phyloP scores from a whole-genome alignment of 2,113 vertebrate genomes.

The Rhinoptilus africanus region DNA sequence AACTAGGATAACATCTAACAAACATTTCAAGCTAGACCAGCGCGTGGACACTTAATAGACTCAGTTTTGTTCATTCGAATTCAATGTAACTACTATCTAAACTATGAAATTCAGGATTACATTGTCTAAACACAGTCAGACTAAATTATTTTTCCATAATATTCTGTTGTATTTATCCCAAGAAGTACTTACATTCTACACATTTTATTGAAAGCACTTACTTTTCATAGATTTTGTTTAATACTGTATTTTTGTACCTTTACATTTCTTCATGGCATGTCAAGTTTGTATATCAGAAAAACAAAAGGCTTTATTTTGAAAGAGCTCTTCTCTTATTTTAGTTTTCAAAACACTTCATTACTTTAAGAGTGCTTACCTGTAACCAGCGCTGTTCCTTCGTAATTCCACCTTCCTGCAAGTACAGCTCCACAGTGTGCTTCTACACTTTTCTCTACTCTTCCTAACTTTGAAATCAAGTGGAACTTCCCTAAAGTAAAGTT shows the following conservation, averaged over 20 bases:
- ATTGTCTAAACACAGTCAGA: background rate
- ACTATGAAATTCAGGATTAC: background rate
- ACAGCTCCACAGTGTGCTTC: constrained; percentile 95
- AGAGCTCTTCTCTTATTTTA: background rate
- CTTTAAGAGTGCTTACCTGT: constrained; percentile 77
- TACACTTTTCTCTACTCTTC: constrained; percentile 93
- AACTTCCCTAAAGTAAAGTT: constrained; percentile 84
- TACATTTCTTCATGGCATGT: background rate
- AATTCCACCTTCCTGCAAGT: constrained; percentile 92
- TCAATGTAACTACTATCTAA: background rate
- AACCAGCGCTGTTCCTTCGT: constrained; percentile 91
- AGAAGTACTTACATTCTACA: background rate
- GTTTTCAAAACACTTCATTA: background rate
- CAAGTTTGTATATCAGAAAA: background rate
- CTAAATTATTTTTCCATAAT: background rate
- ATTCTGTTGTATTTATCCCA: background rate
- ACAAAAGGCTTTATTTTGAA: background rate
- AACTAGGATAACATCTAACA: background rate
- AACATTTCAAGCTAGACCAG: background rate
- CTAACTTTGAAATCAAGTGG: constrained; percentile 88
- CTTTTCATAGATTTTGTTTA: background rate
- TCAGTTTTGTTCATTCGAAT: background rate
- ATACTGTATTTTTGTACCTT: background rate
- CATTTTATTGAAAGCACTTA: background rate
- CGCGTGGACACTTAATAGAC: background rate